These are phyloP conservation scores for Drosophila pruinosa DNA, from an alignment of 1,140 invertebrate species.

Conservation along the genomic window DNA sequence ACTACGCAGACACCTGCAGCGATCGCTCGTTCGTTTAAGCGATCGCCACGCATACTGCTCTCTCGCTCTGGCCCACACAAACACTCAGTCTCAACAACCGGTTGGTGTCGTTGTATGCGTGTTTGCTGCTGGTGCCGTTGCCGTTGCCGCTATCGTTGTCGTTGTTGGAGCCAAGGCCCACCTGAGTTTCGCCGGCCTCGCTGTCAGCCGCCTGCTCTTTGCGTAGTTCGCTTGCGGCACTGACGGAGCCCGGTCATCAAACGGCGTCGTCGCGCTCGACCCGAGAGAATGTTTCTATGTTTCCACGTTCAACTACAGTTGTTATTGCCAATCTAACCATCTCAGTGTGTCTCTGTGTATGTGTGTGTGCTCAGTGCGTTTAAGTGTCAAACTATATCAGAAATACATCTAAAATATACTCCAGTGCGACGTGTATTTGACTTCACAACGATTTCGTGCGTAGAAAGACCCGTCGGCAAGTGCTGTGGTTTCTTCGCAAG, in stretches of 20 bases:
- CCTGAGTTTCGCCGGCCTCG: conserved; percentile 66
- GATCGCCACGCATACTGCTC: conserved; percentile 38
- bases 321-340: neutral
- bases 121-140: conserved; percentile 6
- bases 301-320: conserved; percentile 6
- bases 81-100: conserved; percentile 30
- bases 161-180: conserved; percentile 39
- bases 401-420: neutral
- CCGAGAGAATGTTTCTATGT: conserved; percentile 15
- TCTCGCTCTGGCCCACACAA: conserved; percentile 53
- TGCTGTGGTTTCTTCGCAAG: conserved; percentile 11
- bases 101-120: conserved; percentile 21
- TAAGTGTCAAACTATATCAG: conserved; percentile 4
- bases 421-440: neutral
- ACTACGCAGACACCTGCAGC: conserved; percentile 53
- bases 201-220: conserved; percentile 38
- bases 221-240: conserved; percentile 73
- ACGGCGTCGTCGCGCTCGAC: conserved; percentile 50
- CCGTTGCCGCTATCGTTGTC: neutral
- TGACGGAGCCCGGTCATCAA: conserved; percentile 70
- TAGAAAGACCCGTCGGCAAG: conserved; percentile 68
- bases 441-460: conserved; percentile 22
- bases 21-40: conserved; percentile 47
- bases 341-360: neutral
- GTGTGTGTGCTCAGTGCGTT: neutral